Base-by-base conservation (phyloP, 2,888 invertebrate species). In the Saturnia japonica region DNA sequence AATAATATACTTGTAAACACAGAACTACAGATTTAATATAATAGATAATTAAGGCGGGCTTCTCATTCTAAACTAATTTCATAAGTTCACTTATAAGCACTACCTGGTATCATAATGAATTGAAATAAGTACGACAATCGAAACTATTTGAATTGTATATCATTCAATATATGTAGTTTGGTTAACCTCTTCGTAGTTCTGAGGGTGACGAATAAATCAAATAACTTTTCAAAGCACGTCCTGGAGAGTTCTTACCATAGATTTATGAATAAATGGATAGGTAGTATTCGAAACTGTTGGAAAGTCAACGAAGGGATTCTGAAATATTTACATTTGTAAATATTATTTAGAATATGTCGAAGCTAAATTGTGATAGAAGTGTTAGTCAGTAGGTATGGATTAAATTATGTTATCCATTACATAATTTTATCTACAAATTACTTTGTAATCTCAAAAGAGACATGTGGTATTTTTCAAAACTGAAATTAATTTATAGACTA, bases 221-320 rank as follows among this genome's bases (percentile, higher is more conserved):
- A 80, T 82, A 83, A 83, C 80, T 83, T 82, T 80, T 80, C 80
- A 78, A 76, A 73, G 71, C 82, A 80, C 76, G 82, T 77, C 73
- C 73, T 75, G n/a, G 43, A 70, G 74, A 72, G 64, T 72, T 60
- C 60, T 67, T 43, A 57, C 62, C 69, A 54, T 73, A 72, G 70
- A 72, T 72, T 70, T 72, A 72, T 69, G 69, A 72, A 71, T 69
- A 67, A 67, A 67, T 67, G 51, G 70, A 60, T 67, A 67, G 43
- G 68, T 47, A 60, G 22, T 57, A 14, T 25, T 54, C 22, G 22
- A 22, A 54, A 66, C 19, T 40, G 34, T n/a, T 40, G 34, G 40
- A 45, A 42, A 66, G 4, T 66, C n/a, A 22, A 40, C 22, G 60
- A n/a, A 34, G 40, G 22, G 14, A 40, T 54, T 22, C 54, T 22